A percentile compares a stretch with the other conserved stretches of the same genome.
Evolutionary conservation across 1,140 invertebrate species (phyloP).

Genomic region (Chrysoperla carnea): DNA sequence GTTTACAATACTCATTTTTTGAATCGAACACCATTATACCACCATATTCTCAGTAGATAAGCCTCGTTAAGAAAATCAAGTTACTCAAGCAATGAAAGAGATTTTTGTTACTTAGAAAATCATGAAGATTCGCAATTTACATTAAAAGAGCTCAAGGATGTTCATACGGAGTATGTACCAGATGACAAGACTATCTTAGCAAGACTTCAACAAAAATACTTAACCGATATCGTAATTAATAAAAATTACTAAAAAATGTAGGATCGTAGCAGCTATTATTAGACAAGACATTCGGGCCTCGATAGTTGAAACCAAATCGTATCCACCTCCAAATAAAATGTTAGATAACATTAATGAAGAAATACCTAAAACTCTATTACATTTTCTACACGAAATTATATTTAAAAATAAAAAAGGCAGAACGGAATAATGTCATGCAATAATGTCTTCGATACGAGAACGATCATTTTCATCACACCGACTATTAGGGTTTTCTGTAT

Average conservation of each 20-base stretch:
- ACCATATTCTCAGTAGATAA: constrained; percentile 12
- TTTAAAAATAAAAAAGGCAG: neutral
- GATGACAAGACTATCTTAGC: neutral
- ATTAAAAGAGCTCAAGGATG: neutral
- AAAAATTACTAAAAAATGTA: constrained; percentile 7
- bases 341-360: neutral
- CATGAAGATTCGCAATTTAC: constrained; percentile 13
- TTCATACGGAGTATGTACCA: neutral
- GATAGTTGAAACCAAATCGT: neutral
- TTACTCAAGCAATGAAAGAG: no score
- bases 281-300: constrained; percentile 10
- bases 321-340: neutral
- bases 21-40: constrained; percentile 11
- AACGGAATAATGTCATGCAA: constrained; percentile 7
- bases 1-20: constrained; percentile 18
- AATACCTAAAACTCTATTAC: neutral
- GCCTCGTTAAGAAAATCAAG: no score
- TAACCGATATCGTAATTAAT: neutral
- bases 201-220: neutral
- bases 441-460: constrained; percentile 11
- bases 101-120: constrained; percentile 19
- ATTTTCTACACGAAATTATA: neutral
- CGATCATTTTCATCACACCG: constrained; percentile 13
- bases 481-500: constrained; percentile 7
- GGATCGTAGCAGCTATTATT: constrained; percentile 11